A percentile compares a stretch with the other conserved stretches of the same genome.
phyloP scores from a whole-genome alignment of 2,797 vertebrate genomes.

The Ambastaia sidthimunki region DNA sequence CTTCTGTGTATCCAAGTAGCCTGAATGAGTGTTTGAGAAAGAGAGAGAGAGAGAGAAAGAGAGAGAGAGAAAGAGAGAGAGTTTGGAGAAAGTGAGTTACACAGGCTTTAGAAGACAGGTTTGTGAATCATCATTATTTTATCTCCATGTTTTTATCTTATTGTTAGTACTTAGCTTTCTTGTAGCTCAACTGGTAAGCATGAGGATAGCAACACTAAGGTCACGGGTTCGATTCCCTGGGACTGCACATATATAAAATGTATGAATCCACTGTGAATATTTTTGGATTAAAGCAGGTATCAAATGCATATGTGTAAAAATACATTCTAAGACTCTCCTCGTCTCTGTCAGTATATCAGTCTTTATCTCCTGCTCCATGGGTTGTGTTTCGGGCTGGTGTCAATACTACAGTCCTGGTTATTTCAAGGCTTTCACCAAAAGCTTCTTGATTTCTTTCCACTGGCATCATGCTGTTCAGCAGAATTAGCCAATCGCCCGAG shows the following conservation, averaged over 20 bases:
- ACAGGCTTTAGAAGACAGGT: not conserved
- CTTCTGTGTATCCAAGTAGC: slow-evolving; percentile 30
- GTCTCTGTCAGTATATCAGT: slow-evolving; percentile 30
- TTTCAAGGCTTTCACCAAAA: slow-evolving; percentile 39
- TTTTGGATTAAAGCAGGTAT: not conserved
- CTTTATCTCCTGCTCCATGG: slow-evolving; percentile 7
- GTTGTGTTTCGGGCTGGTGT: slow-evolving; percentile 31
- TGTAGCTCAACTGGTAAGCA: not conserved
- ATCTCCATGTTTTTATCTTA: slow-evolving; percentile 7
- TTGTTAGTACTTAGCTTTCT: not conserved
- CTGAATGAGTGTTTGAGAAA: slow-evolving; percentile 23
- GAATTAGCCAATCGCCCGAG: slow-evolving; percentile 41
- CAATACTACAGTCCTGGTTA: slow-evolving; percentile 42
- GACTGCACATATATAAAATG: not conserved
- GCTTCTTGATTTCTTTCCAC: slow-evolving; percentile 28
- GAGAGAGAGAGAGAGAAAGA: not conserved
- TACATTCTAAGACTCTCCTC: slow-evolving; percentile 10
- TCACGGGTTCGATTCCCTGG: not conserved
- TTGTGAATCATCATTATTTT: slow-evolving; percentile 9
- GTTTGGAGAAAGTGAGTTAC: not conserved
- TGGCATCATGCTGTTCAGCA: slow-evolving; percentile 31
- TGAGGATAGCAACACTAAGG: not conserved
- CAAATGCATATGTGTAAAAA: not conserved
- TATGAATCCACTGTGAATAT: not conserved
- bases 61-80: not conserved